Percentiles rank a stretch among this genome's conserved stretches.
These are phyloP conservation scores for Brachynemurus nebulosus DNA, from an alignment of 2,888 invertebrate genomes.

Conservation along the genomic window DNA sequence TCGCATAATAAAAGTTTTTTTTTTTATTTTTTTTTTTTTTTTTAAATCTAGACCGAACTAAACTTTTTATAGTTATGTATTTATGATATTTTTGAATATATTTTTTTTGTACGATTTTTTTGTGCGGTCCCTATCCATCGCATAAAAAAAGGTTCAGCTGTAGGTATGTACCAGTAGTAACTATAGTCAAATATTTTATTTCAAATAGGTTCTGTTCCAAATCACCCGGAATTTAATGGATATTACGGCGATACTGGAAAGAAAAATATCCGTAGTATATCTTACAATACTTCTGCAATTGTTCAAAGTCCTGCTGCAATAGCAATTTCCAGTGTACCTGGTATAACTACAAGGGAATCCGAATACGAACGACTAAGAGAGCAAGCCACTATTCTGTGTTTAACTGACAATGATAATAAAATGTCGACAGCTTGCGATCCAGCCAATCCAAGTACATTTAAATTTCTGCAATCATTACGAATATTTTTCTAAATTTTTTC, in stretches of 20 bases:
- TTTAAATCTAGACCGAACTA: too few relatives aligned
- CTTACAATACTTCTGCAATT: slow-evolving; percentile 32
- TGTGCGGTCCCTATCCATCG: too few relatives aligned
- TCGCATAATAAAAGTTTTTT: too few relatives aligned
- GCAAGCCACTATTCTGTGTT: slow-evolving; percentile 31
- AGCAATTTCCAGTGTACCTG: slow-evolving; percentile 28
- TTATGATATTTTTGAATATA: too few relatives aligned
- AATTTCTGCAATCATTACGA: too few relatives aligned
- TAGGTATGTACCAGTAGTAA: too few relatives aligned
- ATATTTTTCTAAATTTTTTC: not conserved
- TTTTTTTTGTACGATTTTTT: too few relatives aligned
- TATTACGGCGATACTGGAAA: slow-evolving; percentile 32
- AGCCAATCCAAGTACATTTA: slow-evolving; percentile 25
- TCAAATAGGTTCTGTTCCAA: slow-evolving; percentile 1
- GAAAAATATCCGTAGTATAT: slow-evolving; percentile 26
- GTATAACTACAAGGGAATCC: slow-evolving; percentile 26
- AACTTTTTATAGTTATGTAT: too few relatives aligned
- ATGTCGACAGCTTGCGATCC: slow-evolving; percentile 29
- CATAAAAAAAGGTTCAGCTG: too few relatives aligned
- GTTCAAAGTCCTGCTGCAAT: slow-evolving; percentile 29
- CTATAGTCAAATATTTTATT: too few relatives aligned
- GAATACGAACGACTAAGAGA: slow-evolving; percentile 29
- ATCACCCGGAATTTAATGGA: slow-evolving; percentile 24
- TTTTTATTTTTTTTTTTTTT: too few relatives aligned
- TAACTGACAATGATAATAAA: slow-evolving; percentile 26